These are phyloP conservation scores for Mystacornis crossleyi DNA, from an alignment of 2,113 vertebrate genomes.

Conservation along the genomic window DNA sequence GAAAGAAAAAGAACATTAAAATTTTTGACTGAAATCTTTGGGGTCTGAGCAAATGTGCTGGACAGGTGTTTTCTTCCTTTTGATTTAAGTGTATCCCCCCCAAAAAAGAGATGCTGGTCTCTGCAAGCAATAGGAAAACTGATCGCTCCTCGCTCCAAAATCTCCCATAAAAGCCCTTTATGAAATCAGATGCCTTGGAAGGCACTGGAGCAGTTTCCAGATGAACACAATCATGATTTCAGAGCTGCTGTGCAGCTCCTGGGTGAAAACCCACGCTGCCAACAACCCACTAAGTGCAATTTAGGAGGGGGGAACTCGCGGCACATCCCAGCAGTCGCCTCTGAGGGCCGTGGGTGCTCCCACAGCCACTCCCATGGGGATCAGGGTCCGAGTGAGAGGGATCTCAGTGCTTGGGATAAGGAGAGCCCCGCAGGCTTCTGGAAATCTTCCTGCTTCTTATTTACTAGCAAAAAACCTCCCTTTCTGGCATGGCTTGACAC, in stretches of 20 bases:
- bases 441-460: background rate
- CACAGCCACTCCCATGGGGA: accelerated
- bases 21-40: background rate
- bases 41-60: constrained; percentile 19
- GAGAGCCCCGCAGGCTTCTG: background rate
- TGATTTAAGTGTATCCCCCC: background rate
- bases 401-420: background rate
- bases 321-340: background rate
- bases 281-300: background rate
- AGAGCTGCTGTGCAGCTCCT: constrained; percentile 10
- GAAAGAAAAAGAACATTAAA: too few species aligned
- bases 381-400: background rate
- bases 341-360: background rate
- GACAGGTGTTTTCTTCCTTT: constrained; percentile 52
- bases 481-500: background rate
- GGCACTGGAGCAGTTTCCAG: background rate
- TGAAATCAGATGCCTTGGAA: constrained; percentile 41
- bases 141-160: background rate
- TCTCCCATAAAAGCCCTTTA: constrained; percentile 28
- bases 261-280: background rate
- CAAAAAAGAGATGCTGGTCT: background rate
- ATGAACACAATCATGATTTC: background rate
- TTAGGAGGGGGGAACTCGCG: background rate
- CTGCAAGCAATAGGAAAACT: background rate
- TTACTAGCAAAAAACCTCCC: background rate